Conservation (phyloP, 2,113 vertebrate species). For the Syrmaticus mikado region DNA sequence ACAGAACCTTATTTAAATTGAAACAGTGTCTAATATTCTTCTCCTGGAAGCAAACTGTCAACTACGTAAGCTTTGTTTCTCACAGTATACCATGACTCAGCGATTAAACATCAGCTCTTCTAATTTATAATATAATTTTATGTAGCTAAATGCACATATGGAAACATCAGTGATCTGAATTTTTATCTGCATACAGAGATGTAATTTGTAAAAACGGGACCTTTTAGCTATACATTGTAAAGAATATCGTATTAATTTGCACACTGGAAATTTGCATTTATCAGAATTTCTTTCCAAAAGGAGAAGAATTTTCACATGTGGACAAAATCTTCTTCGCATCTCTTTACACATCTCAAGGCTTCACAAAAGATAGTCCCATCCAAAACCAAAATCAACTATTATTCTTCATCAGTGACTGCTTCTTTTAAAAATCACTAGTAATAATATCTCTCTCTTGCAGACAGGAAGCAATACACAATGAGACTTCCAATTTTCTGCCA, state of each 20-base stretch:
- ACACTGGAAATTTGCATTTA: neutral
- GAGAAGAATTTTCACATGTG: neutral
- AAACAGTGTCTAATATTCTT: neutral
- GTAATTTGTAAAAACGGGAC: neutral
- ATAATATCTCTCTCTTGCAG: neutral
- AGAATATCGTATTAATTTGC: neutral
- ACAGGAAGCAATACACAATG: neutral
- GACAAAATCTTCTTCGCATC: too few relatives aligned
- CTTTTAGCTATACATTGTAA: neutral
- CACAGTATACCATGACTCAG: neutral
- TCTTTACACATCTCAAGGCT: neutral
- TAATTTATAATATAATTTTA: neutral
- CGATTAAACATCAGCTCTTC: neutral
- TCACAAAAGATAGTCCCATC: neutral
- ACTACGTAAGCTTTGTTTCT: neutral
- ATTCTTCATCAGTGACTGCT: neutral
- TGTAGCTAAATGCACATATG: rapidly evolving
- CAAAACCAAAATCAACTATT: neutral
- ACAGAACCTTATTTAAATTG: neutral
- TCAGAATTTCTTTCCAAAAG: neutral
- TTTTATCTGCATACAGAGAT: neutral
- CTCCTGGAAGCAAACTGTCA: neutral
- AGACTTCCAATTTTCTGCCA: neutral
- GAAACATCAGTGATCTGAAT: neutral
- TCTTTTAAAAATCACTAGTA: neutral